Base-by-base conservation (phyloP, 2,888 invertebrate species). In the Kuschelorhynchus macadamiae region DNA sequence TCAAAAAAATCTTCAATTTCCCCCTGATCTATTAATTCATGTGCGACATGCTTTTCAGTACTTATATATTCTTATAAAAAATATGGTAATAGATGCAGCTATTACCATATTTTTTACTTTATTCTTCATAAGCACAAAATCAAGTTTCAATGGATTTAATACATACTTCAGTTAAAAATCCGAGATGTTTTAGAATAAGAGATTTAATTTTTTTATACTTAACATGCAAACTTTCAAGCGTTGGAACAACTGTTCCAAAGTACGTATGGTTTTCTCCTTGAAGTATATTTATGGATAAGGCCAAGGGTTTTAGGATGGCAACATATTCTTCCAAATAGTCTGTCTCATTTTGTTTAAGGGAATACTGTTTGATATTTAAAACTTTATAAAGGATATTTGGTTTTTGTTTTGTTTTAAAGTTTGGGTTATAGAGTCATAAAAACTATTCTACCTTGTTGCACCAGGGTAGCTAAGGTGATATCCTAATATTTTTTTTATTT, bases 391-490 rank as follows among this genome's bases (percentile, higher is more conserved):
- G 41, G 30, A 20, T 9, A 33, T 25, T 11, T 32, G 56, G 39
- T 39, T 67, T 57, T 41, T 62, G 46, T 66, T 71, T 25, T 44
- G 56, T 42, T 30, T 33, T 41, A 71, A 46, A 62, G 65, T 71
- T 49, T 71, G 68, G 4, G 65, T 49, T 25, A 71, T 17, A 9
- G 68, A 20, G 56, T 72, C 68, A 53, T 52, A 70, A 17, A 49
- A 36, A 7, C 70, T 71, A 59, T 73, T 70, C 71, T 68, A 68
- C 5, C 70, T 33, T 30, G 71, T 73, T 49, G 25, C 52, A 9
- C 65, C 70, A 14, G 72, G 72, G 49, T 67, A 70, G 52, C 67
- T 72, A 7, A 72, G 39, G n/a, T 60, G 64, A 39, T 71, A 71
- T 11, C 67, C 67, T 32, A 71, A 55, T 11, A 46, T 20, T 17